Conservation (phyloP, 2,888 invertebrate genomes). For the Aricia artaxerxes region DNA sequence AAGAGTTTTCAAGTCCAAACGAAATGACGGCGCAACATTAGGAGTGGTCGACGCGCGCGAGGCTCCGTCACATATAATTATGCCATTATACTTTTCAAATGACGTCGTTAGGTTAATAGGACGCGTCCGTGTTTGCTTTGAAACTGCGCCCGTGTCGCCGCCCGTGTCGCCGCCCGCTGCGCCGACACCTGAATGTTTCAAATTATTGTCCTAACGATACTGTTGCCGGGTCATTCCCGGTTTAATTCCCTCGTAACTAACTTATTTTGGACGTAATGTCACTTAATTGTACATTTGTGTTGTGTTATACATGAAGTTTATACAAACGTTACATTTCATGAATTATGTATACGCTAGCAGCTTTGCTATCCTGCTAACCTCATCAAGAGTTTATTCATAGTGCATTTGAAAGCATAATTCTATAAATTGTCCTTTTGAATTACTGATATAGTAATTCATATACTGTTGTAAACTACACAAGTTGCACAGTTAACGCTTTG, state of each 20-base stretch:
- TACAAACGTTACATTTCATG: no score
- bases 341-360: no score
- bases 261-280: neutral
- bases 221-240: neutral
- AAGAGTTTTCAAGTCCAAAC: neutral
- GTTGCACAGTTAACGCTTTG: no score
- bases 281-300: neutral
- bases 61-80: neutral
- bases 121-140: conserved; percentile 15
- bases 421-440: no score
- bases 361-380: no score
- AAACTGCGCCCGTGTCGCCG: conserved; percentile 2
- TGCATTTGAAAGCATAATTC: no score
- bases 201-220: conserved; percentile 10
- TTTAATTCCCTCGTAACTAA: neutral
- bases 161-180: neutral
- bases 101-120: conserved; percentile 22
- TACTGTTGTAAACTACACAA: no score
- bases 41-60: neutral
- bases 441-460: no score
- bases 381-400: no score
- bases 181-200: conserved; percentile 3
- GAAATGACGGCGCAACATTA: neutral
- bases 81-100: conserved; percentile 14
- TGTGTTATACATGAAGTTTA: neutral